Conservation (phyloP, 2,797 vertebrate genomes). For the Myotis vivesi region DNA sequence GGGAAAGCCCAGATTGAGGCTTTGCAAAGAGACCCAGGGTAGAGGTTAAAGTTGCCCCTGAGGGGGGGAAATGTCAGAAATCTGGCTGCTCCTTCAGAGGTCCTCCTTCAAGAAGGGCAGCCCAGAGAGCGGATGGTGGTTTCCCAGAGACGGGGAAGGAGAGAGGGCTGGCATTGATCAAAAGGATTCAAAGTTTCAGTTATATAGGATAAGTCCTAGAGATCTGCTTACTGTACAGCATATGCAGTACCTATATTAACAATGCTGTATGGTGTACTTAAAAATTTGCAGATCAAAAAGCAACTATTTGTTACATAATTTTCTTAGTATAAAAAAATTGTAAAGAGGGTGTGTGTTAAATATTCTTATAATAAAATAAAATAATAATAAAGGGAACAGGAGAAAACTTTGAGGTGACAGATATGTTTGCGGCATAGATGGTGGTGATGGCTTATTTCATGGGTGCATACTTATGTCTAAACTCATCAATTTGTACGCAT, state of each 20-base stretch:
- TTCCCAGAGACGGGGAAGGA: not conserved
- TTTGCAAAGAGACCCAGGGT: not conserved
- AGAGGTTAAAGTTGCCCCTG: not conserved
- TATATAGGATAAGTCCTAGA: not conserved
- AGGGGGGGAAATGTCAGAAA: not conserved
- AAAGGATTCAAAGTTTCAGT: not conserved
- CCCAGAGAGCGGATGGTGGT: not conserved
- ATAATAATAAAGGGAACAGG: not conserved
- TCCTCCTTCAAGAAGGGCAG: not conserved
- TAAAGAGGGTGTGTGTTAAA: not conserved
- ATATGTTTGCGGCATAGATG: not conserved
- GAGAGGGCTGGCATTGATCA: not conserved
- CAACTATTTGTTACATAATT: too few relatives aligned
- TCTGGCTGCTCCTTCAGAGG: not conserved
- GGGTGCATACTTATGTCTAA: not conserved
- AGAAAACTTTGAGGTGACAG: not conserved
- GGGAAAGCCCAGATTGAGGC: not conserved
- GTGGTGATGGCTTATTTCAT: not conserved
- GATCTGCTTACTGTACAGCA: fast-evolving
- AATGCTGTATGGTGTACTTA: fast-evolving
- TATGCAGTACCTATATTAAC: too few relatives aligned
- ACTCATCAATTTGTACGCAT: not conserved
- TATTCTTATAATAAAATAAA: not conserved
- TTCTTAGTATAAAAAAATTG: too few relatives aligned
- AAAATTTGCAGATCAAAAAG: too few relatives aligned